Conservation (phyloP, 2,113 vertebrate species). For the Spea multiplicata region DNA sequence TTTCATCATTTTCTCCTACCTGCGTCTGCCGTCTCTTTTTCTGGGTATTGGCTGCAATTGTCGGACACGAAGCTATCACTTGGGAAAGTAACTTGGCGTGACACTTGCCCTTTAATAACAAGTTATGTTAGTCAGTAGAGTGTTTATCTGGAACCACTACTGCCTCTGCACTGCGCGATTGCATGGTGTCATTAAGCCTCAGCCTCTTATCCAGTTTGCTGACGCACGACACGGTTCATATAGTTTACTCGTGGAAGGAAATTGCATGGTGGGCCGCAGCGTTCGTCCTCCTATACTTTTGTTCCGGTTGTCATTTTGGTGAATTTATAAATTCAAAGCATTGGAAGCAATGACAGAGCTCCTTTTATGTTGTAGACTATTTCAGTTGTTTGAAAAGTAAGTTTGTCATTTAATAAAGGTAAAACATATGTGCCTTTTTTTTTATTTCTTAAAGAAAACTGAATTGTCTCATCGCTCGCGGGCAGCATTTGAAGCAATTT, state of each 20-base stretch:
- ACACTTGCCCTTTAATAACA: too few species aligned
- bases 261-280: constrained; percentile 20
- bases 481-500: neutral
- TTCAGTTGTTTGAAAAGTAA: constrained; percentile 16
- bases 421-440: too few species aligned
- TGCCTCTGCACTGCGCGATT: neutral
- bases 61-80: too few species aligned
- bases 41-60: too few species aligned
- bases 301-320: constrained; percentile 23
- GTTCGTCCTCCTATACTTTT: constrained; percentile 3
- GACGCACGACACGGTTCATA: constrained; percentile 10
- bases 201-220: constrained; percentile 25
- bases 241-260: constrained; percentile 25
- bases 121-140: too few species aligned
- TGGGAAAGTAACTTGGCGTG: too few species aligned
- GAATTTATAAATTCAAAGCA: constrained; percentile 13
- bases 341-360: neutral
- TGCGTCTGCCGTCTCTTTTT: too few species aligned
- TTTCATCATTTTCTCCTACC: too few species aligned
- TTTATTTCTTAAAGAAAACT: neutral
- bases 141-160: neutral
- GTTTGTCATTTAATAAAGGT: neutral
- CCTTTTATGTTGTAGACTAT: neutral
- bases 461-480: neutral
- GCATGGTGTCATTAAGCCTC: constrained; percentile 3